Evolutionary conservation across 2,888 invertebrate species (phyloP).

Genomic region (Clunio marinus): DNA sequence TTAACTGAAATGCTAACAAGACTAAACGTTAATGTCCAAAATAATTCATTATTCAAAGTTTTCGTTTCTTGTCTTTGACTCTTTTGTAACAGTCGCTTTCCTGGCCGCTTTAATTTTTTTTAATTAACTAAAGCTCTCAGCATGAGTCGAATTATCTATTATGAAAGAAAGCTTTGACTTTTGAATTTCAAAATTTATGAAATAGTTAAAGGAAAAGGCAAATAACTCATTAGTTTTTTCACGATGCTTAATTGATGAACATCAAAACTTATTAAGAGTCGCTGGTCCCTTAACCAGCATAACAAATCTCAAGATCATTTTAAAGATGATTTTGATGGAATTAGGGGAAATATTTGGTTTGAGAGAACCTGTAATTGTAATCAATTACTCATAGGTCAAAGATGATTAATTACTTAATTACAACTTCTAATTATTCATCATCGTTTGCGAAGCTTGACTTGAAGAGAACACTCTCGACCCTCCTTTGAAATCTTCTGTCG

Average conservation of each 20-base stretch:
- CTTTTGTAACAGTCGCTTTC: not conserved
- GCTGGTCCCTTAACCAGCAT: slow-evolving; percentile 4
- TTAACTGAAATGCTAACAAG: slow-evolving; percentile 29
- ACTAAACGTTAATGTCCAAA: slow-evolving; percentile 35
- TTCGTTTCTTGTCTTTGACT: not conserved
- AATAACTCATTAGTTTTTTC: not conserved
- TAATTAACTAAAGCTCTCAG: slow-evolving; percentile 26
- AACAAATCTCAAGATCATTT: slow-evolving; percentile 9
- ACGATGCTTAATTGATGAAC: slow-evolving; percentile 24
- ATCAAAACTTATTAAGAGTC: slow-evolving; percentile 33
- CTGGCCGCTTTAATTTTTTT: slow-evolving; percentile 1
- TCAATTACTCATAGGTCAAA: slow-evolving; percentile 27
- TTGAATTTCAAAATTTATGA: not conserved
- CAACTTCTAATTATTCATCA: slow-evolving; percentile 11
- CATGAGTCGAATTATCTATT: not conserved
- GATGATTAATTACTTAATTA: slow-evolving; percentile 38
- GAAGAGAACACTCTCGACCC: no score
- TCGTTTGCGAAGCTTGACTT: not conserved
- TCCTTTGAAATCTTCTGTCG: not conserved
- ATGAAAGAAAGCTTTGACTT: not conserved
- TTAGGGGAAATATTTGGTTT: not conserved
- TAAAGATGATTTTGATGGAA: not conserved
- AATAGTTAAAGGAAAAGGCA: not conserved
- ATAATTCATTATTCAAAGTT: slow-evolving; percentile 38
- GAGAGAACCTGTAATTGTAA: slow-evolving; percentile 22